Evolutionary conservation across 2,888 invertebrate genomes (phyloP).

Genomic region (Acleris emargana): DNA sequence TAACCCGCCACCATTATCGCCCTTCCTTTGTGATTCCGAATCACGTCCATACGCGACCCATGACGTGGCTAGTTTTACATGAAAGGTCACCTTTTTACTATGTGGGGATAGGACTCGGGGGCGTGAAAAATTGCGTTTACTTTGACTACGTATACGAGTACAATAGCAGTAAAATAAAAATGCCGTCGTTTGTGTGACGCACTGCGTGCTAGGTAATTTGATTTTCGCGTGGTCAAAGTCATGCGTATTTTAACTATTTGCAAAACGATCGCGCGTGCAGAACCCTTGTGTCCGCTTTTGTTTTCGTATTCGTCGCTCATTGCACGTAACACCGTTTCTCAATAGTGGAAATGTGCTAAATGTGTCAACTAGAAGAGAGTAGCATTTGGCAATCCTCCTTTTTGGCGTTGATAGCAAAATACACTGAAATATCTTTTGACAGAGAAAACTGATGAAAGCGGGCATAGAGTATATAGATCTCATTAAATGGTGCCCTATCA

Average conservation of each 20-base stretch:
- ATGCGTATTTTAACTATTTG: background rate
- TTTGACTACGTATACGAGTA: slow-evolving; percentile 5
- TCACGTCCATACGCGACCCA: slow-evolving; percentile 1
- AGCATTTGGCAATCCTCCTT: too few relatives aligned
- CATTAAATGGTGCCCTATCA: too few relatives aligned
- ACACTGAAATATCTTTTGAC: too few relatives aligned
- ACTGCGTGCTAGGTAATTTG: background rate
- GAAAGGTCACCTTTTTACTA: slow-evolving; percentile 3
- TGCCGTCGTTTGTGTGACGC: background rate
- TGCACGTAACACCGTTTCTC: too few relatives aligned
- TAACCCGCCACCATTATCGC: slow-evolving; percentile 2
- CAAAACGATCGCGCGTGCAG: background rate
- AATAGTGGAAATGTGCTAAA: too few relatives aligned
- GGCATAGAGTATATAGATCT: too few relatives aligned
- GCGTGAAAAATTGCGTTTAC: slow-evolving; percentile 14
- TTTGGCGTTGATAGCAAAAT: too few relatives aligned
- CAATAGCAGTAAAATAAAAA: background rate
- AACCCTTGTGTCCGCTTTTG: too few relatives aligned
- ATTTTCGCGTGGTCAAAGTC: background rate
- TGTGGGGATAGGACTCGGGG: slow-evolving; percentile 5
- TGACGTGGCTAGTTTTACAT: slow-evolving; percentile 7
- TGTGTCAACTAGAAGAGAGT: too few relatives aligned
- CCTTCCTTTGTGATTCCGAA: slow-evolving; percentile 2
- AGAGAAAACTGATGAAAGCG: too few relatives aligned
- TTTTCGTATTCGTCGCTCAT: too few relatives aligned